These are phyloP conservation scores for Beaufortia kweichowensis DNA, from an alignment of 2,113 vertebrate species.

Conservation along the genomic window DNA sequence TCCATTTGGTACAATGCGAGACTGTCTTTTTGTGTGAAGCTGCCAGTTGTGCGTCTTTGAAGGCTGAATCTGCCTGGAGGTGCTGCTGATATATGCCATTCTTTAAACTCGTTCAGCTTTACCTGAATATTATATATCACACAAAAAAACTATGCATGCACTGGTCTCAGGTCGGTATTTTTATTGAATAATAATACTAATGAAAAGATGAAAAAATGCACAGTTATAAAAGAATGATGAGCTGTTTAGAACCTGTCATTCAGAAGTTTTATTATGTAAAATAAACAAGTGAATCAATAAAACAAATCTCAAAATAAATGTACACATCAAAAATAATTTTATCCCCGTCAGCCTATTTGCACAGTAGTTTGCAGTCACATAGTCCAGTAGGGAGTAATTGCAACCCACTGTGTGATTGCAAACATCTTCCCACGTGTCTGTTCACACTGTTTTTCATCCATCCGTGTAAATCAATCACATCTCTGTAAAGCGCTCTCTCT, in stretches of 20 bases:
- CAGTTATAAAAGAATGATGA: background rate
- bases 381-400: slow-evolving; percentile 19
- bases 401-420: slow-evolving; percentile 25
- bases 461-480: slow-evolving; percentile 35
- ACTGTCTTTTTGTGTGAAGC: slow-evolving; percentile 40
- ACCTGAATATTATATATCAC: background rate
- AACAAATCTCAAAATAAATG: slow-evolving; percentile 18
- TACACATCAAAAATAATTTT: slow-evolving; percentile 11
- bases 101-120: background rate
- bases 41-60: background rate
- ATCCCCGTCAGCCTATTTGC: background rate
- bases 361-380: slow-evolving; percentile 5
- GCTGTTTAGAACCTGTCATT: no score
- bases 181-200: background rate
- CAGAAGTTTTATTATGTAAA: no score
- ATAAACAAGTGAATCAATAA: background rate
- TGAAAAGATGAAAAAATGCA: background rate
- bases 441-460: slow-evolving; percentile 36
- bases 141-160: background rate
- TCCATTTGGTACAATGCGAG: slow-evolving; percentile 54
- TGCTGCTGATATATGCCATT: background rate
- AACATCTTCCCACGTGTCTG: slow-evolving; percentile 22
- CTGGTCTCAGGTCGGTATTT: background rate
- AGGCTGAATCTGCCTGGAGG: slow-evolving; percentile 6
- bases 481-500: slow-evolving; percentile 1